Evolutionary conservation across 1,140 invertebrate species (phyloP).

Genomic region (Camponotus vicinus): DNA sequence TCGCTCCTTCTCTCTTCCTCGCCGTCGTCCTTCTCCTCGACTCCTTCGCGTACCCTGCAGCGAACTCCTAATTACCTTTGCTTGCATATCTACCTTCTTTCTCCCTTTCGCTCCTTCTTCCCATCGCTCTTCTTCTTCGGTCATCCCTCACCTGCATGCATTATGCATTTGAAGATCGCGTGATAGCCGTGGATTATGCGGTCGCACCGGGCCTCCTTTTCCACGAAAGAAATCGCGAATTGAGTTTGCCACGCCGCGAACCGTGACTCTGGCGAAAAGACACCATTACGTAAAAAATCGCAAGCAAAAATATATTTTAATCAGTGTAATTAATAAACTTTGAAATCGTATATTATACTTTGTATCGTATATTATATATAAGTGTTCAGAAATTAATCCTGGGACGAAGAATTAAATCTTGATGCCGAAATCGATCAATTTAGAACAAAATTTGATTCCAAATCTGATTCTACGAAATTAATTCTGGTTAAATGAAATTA

Average conservation of each 20-base stretch:
- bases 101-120: constrained; percentile 60
- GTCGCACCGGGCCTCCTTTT: constrained; percentile 67
- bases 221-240: constrained; percentile 72
- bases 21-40: constrained; percentile 32
- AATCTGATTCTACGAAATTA: not conserved
- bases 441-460: not conserved
- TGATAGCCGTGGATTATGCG: constrained; percentile 79
- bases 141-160: constrained; percentile 70
- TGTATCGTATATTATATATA: not conserved
- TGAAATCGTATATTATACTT: not conserved
- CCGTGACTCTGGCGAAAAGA: constrained; percentile 62
- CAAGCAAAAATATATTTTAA: constrained; percentile 16
- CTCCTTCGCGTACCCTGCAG: constrained; percentile 67
- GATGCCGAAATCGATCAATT: not conserved
- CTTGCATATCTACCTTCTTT: constrained; percentile 71
- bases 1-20: constrained; percentile 52
- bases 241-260: constrained; percentile 51
- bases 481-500: not conserved
- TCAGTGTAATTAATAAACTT: not conserved
- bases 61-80: constrained; percentile 79
- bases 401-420: not conserved
- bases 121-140: constrained; percentile 18
- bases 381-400: not conserved
- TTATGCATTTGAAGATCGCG: constrained; percentile 81
- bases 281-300: constrained; percentile 37